Conservation (phyloP, 30 jellyfish, hydroid and myxozoan genomes). For the Mastigias papua region DNA sequence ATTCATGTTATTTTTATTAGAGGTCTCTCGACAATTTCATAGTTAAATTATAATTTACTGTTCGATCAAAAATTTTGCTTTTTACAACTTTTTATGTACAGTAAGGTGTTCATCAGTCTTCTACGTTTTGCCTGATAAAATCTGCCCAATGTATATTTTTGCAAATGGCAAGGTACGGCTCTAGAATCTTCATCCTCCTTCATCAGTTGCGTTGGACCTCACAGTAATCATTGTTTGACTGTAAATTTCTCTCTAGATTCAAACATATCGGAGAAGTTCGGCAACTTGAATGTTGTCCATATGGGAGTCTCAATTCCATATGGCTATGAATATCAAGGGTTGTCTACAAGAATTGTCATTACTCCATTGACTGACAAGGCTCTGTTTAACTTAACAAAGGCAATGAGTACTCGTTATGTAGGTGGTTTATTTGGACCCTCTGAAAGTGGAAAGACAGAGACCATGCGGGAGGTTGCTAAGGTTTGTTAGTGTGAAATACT, state of each 20-base stretch:
- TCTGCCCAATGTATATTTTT: too few relatives aligned
- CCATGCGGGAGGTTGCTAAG: constrained; percentile 61
- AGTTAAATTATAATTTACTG: too few relatives aligned
- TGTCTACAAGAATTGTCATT: constrained; percentile 28
- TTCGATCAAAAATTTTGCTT: too few relatives aligned
- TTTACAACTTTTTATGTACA: too few relatives aligned
- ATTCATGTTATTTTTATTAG: too few relatives aligned
- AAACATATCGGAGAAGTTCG: constrained; percentile 20
- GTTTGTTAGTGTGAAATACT: constrained; percentile 21
- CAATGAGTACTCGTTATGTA: constrained; percentile 46
- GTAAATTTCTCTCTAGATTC: constrained; percentile 9
- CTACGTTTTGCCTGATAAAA: too few relatives aligned
- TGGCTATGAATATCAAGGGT: constrained; percentile 75
- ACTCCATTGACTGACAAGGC: constrained; percentile 70
- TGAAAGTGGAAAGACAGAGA: constrained; percentile 67
- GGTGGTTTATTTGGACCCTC: constrained; percentile 66
- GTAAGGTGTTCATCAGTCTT: too few relatives aligned
- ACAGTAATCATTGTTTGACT: background rate
- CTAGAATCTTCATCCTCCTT: too few relatives aligned
- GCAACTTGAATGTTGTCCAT: constrained; percentile 36
- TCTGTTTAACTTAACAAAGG: constrained; percentile 46
- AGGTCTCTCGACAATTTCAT: too few relatives aligned
- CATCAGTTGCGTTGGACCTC: too few relatives aligned
- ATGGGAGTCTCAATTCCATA: constrained; percentile 48
- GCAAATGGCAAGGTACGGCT: too few relatives aligned